A percentile compares a stretch with the other conserved stretches of the same genome.
phyloP scores from a whole-genome alignment of 2,888 invertebrate genomes.

The Thereva unica region DNA sequence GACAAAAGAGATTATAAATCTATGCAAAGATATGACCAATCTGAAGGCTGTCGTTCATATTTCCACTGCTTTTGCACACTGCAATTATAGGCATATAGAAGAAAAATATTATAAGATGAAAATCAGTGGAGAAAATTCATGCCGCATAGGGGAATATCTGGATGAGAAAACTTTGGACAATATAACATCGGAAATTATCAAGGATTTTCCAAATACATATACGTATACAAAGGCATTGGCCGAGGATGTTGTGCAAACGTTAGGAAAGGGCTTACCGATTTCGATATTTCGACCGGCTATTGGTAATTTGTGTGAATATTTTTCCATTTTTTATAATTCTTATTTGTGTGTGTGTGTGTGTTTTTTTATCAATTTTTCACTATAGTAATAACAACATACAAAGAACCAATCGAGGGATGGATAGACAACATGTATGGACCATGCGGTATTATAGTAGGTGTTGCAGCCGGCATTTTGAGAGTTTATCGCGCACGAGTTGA shows the following conservation, averaged over 20 bases:
- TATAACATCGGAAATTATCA: conserved; percentile 49
- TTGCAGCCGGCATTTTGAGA: conserved; percentile 65
- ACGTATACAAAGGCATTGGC: conserved; percentile 73
- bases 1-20: conserved; percentile 65
- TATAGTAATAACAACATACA: conserved; percentile 59
- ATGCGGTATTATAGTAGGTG: conserved; percentile 58
- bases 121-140: conserved; percentile 52
- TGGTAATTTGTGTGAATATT: conserved; percentile 55
- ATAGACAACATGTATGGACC: conserved; percentile 71
- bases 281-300: conserved; percentile 74
- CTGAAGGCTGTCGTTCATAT: conserved; percentile 68
- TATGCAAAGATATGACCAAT: conserved; percentile 67
- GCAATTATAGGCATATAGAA: conserved; percentile 55
- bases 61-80: conserved; percentile 72
- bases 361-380: conserved; percentile 29
- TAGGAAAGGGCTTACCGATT: conserved; percentile 64
- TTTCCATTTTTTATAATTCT: conserved; percentile 2
- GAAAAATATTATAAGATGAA: conserved; percentile 57
- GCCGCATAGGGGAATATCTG: conserved; percentile 50
- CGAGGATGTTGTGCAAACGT: conserved; percentile 64
- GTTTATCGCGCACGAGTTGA: conserved; percentile 50
- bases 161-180: conserved; percentile 53
- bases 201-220: conserved; percentile 69
- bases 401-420: conserved; percentile 67
- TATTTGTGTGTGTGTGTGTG: no score